phyloP scores from a whole-genome alignment of 37 sponge, comb jelly and placozoan genomes.

The Dysidea cf. avara region DNA sequence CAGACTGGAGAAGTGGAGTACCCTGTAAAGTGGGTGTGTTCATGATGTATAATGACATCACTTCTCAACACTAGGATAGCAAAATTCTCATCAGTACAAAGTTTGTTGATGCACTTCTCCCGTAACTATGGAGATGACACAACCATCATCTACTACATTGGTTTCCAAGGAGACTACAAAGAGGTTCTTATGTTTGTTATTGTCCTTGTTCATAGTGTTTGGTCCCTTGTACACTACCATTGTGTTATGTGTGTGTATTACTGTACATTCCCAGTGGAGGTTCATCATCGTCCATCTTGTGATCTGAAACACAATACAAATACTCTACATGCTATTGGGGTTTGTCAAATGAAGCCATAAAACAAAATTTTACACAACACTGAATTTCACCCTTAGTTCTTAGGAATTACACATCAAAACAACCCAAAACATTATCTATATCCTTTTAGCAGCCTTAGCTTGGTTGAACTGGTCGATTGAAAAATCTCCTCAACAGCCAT shows the following conservation, averaged over 20 bases:
- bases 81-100: constrained; percentile 75
- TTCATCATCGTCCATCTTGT: background rate
- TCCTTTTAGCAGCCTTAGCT: too few species aligned
- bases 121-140: constrained; percentile 88
- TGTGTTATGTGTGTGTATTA: background rate
- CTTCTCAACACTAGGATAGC: constrained; percentile 49
- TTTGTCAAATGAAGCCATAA: too few species aligned
- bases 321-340: too few species aligned
- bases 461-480: too few species aligned
- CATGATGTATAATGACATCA: background rate
- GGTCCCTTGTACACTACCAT: background rate
- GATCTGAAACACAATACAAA: background rate
- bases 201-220: background rate
- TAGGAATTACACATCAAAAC: too few species aligned
- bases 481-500: too few species aligned
- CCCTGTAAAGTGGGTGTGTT: constrained; percentile 85
- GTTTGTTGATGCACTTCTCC: constrained; percentile 81
- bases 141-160: constrained; percentile 92
- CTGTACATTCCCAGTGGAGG: background rate
- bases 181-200: too few species aligned
- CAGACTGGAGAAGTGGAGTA: constrained; percentile 76
- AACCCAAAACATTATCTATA: too few species aligned
- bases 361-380: too few species aligned
- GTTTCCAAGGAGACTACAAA: constrained; percentile 85
- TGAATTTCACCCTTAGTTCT: too few species aligned